Evolutionary conservation across 2,888 invertebrate species (phyloP).

Genomic region (Drosophila buzzatii): DNA sequence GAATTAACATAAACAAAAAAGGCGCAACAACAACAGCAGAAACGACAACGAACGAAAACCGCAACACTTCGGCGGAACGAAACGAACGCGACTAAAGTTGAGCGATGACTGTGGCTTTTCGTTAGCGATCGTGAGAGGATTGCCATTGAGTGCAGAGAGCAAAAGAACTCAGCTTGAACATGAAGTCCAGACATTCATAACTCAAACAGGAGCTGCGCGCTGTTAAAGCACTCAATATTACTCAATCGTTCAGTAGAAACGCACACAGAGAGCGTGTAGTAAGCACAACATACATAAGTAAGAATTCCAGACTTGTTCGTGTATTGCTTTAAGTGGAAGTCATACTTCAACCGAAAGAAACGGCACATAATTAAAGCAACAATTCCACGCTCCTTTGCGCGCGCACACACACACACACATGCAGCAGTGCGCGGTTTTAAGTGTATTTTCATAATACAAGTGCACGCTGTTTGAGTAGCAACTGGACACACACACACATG

Average conservation of each 20-base stretch:
- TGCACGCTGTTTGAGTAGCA: neutral
- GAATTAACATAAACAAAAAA: slow-evolving; percentile 74
- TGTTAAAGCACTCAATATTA: neutral
- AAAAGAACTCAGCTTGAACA: slow-evolving; percentile 1
- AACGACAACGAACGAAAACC: slow-evolving; percentile 17
- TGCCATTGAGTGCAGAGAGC: slow-evolving; percentile 14
- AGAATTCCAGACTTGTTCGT: neutral
- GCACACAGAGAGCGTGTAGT: slow-evolving; percentile 28
- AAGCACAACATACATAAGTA: neutral
- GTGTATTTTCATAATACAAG: neutral
- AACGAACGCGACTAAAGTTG: slow-evolving; percentile 56
- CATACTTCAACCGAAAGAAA: neutral
- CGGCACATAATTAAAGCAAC: neutral
- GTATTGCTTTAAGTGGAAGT: slow-evolving; percentile 13
- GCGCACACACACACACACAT: neutral
- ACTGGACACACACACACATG: neutral
- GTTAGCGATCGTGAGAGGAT: slow-evolving; percentile 34
- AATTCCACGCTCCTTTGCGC: neutral
- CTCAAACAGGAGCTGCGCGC: neutral
- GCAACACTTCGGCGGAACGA: slow-evolving; percentile 26
- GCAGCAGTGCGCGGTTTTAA: neutral
- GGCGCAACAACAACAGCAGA: slow-evolving; percentile 11
- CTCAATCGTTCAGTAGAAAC: slow-evolving; percentile 7
- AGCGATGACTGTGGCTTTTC: slow-evolving; percentile 46
- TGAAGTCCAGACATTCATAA: neutral